phyloP scores from a whole-genome alignment of 2,797 vertebrate species.

The Hyperoplus immaculatus region DNA sequence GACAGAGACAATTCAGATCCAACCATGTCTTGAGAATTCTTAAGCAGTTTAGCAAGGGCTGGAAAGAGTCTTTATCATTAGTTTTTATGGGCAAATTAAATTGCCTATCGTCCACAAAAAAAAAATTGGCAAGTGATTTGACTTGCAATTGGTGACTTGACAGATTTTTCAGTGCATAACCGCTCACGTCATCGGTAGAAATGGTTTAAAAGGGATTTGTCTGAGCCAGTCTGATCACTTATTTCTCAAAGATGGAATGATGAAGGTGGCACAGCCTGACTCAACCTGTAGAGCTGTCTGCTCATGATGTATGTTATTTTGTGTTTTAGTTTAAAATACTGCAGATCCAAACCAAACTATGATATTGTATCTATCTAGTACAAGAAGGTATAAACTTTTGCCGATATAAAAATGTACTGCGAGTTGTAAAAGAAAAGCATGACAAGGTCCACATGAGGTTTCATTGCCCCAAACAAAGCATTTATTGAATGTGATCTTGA shows the following conservation, averaged over 20 bases:
- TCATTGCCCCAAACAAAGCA: constrained; percentile 30
- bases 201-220: constrained; percentile 15
- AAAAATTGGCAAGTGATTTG: neutral
- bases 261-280: neutral
- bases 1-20: no score
- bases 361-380: neutral
- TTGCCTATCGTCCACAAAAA: neutral
- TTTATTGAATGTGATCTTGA: constrained; percentile 36
- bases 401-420: neutral
- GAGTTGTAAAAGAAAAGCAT: neutral
- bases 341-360: neutral
- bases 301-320: neutral
- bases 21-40: no score
- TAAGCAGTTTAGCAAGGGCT: no score
- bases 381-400: neutral
- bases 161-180: neutral
- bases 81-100: no score
- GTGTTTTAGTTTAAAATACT: neutral
- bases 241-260: neutral
- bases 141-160: neutral
- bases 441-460: constrained; percentile 18
- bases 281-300: constrained; percentile 17
- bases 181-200: neutral
- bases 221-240: neutral
- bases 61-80: no score